Evolutionary conservation across 2,888 invertebrate species (phyloP).

Genomic region (Hymenopus coronatus): DNA sequence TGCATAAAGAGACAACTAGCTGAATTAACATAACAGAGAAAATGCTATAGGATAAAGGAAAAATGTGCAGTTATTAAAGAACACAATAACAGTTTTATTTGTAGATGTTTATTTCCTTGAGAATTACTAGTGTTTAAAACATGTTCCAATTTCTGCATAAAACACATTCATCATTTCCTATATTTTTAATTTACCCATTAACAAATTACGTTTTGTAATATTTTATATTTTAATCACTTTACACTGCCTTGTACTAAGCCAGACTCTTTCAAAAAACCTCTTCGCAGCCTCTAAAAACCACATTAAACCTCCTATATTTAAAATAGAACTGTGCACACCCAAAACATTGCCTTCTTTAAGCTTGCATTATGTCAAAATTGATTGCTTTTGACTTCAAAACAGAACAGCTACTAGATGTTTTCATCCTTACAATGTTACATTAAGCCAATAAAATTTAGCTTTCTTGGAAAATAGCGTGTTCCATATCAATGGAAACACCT

Average conservation of each 20-base stretch:
- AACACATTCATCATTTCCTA: background rate
- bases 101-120: background rate
- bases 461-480: background rate
- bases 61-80: background rate
- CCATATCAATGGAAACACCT: background rate
- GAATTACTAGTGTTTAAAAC: background rate
- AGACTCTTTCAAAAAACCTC: background rate
- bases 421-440: background rate
- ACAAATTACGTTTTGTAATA: background rate
- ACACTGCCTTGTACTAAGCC: background rate
- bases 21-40: no score
- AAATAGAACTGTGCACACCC: background rate
- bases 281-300: background rate
- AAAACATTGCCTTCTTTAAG: background rate
- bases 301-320: background rate
- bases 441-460: background rate
- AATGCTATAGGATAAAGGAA: background rate
- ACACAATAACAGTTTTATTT: background rate
- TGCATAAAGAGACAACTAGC: no score
- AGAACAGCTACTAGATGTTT: background rate
- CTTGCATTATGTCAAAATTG: background rate
- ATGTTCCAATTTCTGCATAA: background rate
- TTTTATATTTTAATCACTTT: background rate
- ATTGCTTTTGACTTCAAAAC: background rate
- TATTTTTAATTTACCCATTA: background rate